Conservation (phyloP, 1,140 invertebrate species). For the Temnothorax longispinosus region DNA sequence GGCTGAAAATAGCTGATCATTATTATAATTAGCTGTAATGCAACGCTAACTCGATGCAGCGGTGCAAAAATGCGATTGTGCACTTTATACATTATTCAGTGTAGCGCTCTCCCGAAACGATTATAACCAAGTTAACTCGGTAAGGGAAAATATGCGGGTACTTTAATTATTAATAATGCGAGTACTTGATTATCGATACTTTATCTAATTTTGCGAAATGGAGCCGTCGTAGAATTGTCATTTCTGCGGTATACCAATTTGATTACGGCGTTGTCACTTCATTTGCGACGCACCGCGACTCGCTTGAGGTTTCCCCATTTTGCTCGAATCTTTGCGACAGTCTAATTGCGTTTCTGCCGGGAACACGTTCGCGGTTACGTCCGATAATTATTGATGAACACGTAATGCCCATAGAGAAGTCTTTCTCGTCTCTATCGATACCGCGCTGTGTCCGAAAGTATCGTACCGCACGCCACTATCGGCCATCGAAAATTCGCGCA, state of each 20-base stretch:
- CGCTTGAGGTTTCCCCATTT: not conserved
- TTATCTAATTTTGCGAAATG: not conserved
- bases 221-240: not conserved
- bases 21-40: constrained; percentile 48
- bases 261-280: not conserved
- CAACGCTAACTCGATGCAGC: constrained; percentile 28
- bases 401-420: constrained; percentile 22
- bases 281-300: not conserved
- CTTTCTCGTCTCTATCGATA: constrained; percentile 5
- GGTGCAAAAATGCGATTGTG: constrained; percentile 44
- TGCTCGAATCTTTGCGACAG: not conserved
- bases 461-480: constrained; percentile 22
- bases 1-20: constrained; percentile 18
- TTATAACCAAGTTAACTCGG: not conserved
- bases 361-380: not conserved
- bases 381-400: constrained; percentile 35
- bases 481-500: constrained; percentile 60
- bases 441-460: not conserved
- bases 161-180: no score
- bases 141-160: not conserved
- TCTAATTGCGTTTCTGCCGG: constrained; percentile 28
- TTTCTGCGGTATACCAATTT: not conserved
- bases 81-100: constrained; percentile 22
- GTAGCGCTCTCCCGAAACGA: not conserved
- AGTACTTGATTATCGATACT: not conserved